Base-by-base conservation (phyloP, 2,113 vertebrate genomes). In the Upupa epops region DNA sequence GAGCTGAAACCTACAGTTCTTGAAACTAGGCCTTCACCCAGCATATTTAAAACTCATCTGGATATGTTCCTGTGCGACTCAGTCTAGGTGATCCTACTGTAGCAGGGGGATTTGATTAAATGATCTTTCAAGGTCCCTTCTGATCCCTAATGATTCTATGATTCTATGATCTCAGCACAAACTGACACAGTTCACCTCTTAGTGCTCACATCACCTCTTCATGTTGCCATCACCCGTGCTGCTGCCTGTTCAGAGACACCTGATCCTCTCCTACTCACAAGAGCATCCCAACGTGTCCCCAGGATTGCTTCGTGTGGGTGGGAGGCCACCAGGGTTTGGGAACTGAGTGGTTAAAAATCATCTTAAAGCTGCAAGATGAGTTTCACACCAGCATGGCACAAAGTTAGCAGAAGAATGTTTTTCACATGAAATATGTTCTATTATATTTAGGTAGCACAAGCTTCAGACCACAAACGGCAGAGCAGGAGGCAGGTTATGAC, bases 401-500 rank as follows among this genome's bases (percentile, higher is more conserved):
- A 79, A 73, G 78, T 85, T 94, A 89, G 58, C 91, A 70, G 83
- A 89, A 95, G 64, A 80, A 92, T 65, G 73, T 29, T 88, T 96
- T 93, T 91, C 77, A 77, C 91, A 82, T 79, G 92, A 97, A 95
- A 72, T 90, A 65, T 73, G 48, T 83, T 95, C 91, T 94, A 92
- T 92, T 92, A 46, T 89, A 88, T 84, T 88, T 92, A 88, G 94
- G 87, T 86, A 94, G 88, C 83, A 93, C 95, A 96, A 95, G 92
- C 95, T 93, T 83, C 74, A 97, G 96, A 98, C 97, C 97, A 94
- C 97, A 98, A 98, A 97, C 96, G 90, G 97, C 83, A 95, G 82
- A 91, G 86, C 88, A 93, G 81, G 78, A 93, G 91, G 83, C 79
- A 96, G 95, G 63, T 90, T 93, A 96, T 98, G 97, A 98, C 96